These are phyloP conservation scores for Syndactyla subalaris DNA, from an alignment of 2,797 vertebrate species.

Conservation along the genomic window DNA sequence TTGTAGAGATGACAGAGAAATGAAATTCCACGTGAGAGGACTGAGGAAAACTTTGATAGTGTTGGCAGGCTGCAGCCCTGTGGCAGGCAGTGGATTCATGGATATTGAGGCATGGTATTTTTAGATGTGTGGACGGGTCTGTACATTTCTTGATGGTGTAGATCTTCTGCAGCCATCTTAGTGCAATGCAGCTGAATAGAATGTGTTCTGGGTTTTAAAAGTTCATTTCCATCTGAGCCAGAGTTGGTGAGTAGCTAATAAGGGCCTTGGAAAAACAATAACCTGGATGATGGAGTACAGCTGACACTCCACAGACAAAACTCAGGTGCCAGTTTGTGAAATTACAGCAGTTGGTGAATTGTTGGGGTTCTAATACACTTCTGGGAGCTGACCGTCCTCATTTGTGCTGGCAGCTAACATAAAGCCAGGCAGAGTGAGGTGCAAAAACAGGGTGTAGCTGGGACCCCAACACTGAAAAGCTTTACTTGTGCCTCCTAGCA, in stretches of 20 bases:
- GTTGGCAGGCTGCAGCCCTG: background rate
- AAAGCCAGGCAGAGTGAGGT: background rate
- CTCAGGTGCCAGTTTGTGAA: background rate
- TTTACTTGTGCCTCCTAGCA: background rate
- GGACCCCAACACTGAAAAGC: background rate
- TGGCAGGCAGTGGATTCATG: background rate
- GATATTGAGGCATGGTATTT: background rate
- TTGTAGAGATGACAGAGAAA: background rate
- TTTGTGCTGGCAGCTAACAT: background rate
- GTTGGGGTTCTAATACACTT: background rate
- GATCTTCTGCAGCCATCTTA: background rate
- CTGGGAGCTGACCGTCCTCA: background rate
- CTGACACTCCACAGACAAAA: background rate
- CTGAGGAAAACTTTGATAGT: background rate
- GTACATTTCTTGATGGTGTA: background rate
- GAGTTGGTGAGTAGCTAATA: background rate
- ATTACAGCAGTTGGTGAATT: background rate
- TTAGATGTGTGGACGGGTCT: background rate
- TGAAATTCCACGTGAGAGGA: fast-evolving
- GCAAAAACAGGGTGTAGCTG: background rate
- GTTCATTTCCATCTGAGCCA: background rate
- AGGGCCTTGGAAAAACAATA: background rate
- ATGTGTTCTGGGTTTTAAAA: background rate
- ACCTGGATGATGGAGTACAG: background rate
- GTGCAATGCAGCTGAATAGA: background rate